phyloP scores from a whole-genome alignment of 92 coral and sea anemone species.

The Pocillopora meandrina region DNA sequence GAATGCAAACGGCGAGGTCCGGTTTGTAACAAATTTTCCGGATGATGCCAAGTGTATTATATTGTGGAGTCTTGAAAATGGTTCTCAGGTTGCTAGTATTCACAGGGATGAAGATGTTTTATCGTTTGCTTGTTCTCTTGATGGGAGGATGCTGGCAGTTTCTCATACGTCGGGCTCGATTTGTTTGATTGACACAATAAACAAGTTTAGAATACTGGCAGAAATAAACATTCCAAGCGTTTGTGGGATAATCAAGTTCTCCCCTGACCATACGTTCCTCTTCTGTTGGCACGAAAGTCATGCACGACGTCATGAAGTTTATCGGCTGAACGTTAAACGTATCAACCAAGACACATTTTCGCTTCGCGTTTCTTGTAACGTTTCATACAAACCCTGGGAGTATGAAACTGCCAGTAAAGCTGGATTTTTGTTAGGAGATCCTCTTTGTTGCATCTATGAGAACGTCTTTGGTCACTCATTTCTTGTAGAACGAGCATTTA shows the following conservation, averaged over 20 bases:
- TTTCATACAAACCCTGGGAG: neutral
- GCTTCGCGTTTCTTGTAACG: neutral
- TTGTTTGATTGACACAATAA: conserved; percentile 3
- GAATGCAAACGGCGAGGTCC: conserved; percentile 6
- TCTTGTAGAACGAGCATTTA: neutral
- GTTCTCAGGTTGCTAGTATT: conserved; percentile 2
- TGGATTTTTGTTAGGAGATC: conserved; percentile 21
- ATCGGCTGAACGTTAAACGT: neutral
- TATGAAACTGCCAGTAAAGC: neutral
- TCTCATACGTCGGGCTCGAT: conserved; percentile 16
- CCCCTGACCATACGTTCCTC: neutral
- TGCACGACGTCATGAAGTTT: neutral
- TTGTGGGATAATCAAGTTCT: conserved; percentile 5
- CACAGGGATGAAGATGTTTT: conserved; percentile 12
- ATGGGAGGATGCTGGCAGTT: conserved; percentile 19
- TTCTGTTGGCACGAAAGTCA: neutral
- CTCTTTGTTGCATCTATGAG: neutral
- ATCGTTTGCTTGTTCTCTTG: conserved; percentile 23
- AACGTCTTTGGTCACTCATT: neutral
- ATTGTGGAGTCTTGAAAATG: conserved; percentile 39
- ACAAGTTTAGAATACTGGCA: neutral
- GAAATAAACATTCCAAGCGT: neutral
- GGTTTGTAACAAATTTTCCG: conserved; percentile 15
- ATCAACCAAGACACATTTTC: neutral
- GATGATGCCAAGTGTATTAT: conserved; percentile 11